These are phyloP conservation scores for Channa maculata DNA, from an alignment of 2,113 vertebrate species.

Conservation along the genomic window DNA sequence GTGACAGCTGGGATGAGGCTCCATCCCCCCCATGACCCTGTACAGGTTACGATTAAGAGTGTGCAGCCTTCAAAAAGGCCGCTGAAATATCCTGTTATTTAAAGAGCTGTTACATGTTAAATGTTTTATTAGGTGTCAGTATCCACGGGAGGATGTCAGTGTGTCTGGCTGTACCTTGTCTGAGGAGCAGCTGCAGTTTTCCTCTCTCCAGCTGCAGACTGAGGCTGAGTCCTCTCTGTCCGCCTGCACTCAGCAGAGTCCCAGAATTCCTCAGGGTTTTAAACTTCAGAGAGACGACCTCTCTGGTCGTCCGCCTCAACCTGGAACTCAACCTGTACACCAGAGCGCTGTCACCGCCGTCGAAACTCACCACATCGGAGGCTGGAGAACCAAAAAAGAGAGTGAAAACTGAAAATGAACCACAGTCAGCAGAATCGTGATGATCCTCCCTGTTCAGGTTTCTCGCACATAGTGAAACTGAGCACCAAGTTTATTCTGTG, in stretches of 20 bases:
- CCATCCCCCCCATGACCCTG: no score
- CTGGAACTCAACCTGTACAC: slow-evolving; percentile 40
- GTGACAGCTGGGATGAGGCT: no score
- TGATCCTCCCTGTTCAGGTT: no score
- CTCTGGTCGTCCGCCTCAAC: slow-evolving; percentile 5
- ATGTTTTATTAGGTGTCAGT: no score
- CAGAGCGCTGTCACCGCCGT: slow-evolving; percentile 50
- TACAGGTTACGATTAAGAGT: no score
- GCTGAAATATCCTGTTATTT: no score
- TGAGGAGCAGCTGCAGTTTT: slow-evolving; percentile 54
- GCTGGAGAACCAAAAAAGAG: slow-evolving; percentile 26
- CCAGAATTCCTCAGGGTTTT: slow-evolving; percentile 72
- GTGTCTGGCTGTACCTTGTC: slow-evolving; percentile 28
- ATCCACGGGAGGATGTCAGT: no score
- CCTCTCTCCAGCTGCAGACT: slow-evolving; percentile 70
- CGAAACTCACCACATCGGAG: slow-evolving; percentile 65
- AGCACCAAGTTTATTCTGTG: no score
- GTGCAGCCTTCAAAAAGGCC: no score
- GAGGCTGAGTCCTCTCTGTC: slow-evolving; percentile 45
- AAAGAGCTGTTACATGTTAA: no score
- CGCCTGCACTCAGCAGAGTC: slow-evolving; percentile 58
- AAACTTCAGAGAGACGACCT: slow-evolving; percentile 67
- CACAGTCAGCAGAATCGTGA: no score
- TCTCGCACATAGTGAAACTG: no score
- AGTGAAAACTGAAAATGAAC: background rate